Percentiles rank a stretch among this genome's conserved stretches.
Evolutionary conservation across 2,113 vertebrate species (phyloP).

Genomic region (Martes martes): DNA sequence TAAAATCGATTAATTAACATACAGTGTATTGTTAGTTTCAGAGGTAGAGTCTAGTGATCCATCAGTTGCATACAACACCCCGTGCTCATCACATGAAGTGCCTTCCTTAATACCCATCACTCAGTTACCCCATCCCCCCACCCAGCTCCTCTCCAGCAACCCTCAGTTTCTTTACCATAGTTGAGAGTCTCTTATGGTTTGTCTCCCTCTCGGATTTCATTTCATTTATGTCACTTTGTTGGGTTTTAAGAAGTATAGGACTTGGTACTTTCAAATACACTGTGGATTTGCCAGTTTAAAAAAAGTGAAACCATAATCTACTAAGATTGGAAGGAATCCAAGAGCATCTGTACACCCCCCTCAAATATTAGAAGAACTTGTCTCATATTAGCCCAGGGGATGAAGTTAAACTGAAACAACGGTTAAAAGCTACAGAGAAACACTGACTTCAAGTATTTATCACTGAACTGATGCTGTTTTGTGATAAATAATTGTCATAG

Average conservation of each 20-base stretch:
- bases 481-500: not conserved
- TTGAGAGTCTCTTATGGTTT: not conserved
- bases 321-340: not conserved
- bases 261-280: not conserved
- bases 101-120: not conserved
- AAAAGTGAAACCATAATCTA: not conserved
- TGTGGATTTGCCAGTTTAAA: not conserved
- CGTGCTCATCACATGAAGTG: not conserved
- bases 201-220: not conserved
- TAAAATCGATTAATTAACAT: not conserved
- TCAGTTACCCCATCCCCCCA: not conserved
- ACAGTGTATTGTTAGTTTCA: not conserved
- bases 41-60: not conserved
- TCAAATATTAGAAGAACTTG: not conserved
- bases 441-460: not conserved
- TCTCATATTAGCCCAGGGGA: not conserved
- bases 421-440: not conserved
- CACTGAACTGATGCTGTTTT: not conserved
- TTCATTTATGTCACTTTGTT: not conserved
- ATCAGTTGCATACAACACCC: not conserved
- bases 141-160: not conserved
- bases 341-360: rapidly evolving
- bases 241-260: not conserved
- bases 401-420: too few relatives aligned
- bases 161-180: not conserved